Evolutionary conservation across 1,140 invertebrate genomes (phyloP), one percentile per base, ranked within the genome.

Genomic region (Nylanderia fulva): DNA sequence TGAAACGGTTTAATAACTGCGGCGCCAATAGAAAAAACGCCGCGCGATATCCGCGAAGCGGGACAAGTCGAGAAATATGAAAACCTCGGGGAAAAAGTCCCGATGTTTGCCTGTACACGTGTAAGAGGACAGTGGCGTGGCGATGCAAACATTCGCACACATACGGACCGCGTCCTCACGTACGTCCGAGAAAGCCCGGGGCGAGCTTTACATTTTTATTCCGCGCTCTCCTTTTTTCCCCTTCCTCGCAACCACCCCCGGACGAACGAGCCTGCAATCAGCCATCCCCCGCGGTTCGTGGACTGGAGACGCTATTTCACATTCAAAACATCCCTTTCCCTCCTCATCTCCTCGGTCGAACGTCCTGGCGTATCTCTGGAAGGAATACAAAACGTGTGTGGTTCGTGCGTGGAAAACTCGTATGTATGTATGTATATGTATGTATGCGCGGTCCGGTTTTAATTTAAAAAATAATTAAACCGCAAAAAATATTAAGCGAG

Each of bases 391-490:
- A 92, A 91, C 85, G 75, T 76, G 75, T 76, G 54, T 76, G 60
- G 83, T 69, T 88, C 82, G 72, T 75, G 60, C 74, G 69, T 42
- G 76, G 27, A 48, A n/a, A n/a, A 80, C 77, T 36, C 39, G 39
- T n/a, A n/a, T n/a, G 69, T 6, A n/a, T 15, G 36, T n/a, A 29
- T 68, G 45, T 52, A 13, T 54, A 42, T 48, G 58, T 15, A 11
- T 27, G 27, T 61, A 21, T 11, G 58, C 18, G 27, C 48, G 33
- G 33, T 64, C 52, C 69, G 86, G 58, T 58, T 92, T 93, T 93
- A 93, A 93, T 93, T 93, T 92, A 92, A 93, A 93, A 93, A 93
- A 93, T 93, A 93, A 93, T 93, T 92, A 93, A 92, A 92, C 86
- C 87, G 88, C 92, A 89, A 93, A 93, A 48, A 48, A 48, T 48